Evolutionary conservation across 2,113 vertebrate genomes (phyloP).

Genomic region (Fulmarus glacialis): DNA sequence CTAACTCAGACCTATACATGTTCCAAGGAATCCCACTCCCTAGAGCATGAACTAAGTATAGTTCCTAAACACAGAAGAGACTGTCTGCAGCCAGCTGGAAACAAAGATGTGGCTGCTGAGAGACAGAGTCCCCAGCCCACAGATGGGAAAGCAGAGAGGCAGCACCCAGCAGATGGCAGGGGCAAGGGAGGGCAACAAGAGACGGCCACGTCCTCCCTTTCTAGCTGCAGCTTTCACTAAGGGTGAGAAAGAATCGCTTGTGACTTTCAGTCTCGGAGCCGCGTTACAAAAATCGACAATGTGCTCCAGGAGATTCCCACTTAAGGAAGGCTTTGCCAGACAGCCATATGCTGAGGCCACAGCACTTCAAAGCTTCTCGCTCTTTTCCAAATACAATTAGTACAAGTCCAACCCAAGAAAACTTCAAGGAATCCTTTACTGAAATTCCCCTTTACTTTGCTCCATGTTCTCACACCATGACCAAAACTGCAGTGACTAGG

Average conservation of each 20-base stretch:
- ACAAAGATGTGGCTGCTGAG: not conserved
- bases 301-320: not conserved
- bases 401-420: not conserved
- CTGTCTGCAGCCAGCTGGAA: slow-evolving; percentile 18
- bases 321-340: not conserved
- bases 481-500: not conserved
- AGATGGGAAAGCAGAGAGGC: slow-evolving; percentile 32
- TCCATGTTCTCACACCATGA: not conserved
- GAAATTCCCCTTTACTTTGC: not conserved
- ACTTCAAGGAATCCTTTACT: not conserved
- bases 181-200: not conserved
- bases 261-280: not conserved
- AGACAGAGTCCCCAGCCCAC: not conserved
- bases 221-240: not conserved
- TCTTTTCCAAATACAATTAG: not conserved
- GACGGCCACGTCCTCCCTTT: not conserved
- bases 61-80: not conserved
- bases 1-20: not conserved
- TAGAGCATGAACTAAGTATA: not conserved
- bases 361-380: not conserved
- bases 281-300: not conserved
- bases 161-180: slow-evolving; percentile 26
- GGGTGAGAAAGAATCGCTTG: not conserved
- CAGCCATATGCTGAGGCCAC: not conserved
- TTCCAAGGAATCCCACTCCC: not conserved